Percentiles rank a stretch among this genome's conserved stretches.
These are phyloP conservation scores for Trematomus bernacchii DNA, from an alignment of 2,797 vertebrate species.

Conservation along the genomic window DNA sequence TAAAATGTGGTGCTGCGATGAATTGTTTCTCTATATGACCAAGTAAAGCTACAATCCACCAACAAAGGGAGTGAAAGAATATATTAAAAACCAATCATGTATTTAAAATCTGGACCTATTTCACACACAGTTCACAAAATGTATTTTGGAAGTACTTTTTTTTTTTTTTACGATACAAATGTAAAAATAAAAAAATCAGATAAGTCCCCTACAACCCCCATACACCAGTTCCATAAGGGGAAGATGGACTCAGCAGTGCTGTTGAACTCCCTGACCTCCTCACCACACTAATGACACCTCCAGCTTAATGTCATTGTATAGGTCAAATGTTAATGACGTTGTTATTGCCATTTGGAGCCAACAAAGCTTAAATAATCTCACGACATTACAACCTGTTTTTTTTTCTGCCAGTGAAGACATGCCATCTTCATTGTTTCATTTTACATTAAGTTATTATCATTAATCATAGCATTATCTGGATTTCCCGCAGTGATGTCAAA, in stretches of 20 bases:
- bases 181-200: neutral
- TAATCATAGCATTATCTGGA: slow-evolving; percentile 1
- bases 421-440: neutral
- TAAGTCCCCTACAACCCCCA: neutral
- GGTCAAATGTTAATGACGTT: neutral
- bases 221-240: neutral
- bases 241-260: neutral
- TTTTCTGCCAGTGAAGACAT: neutral
- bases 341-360: neutral
- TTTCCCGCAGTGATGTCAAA: slow-evolving; percentile 29
- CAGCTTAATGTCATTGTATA: neutral
- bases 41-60: too few relatives aligned
- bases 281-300: neutral
- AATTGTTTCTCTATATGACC: too few relatives aligned
- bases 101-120: too few relatives aligned
- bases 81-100: too few relatives aligned
- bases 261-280: neutral
- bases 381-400: neutral
- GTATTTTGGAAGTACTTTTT: too few relatives aligned
- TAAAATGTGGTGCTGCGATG: too few relatives aligned
- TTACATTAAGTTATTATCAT: neutral
- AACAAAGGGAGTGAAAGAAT: too few relatives aligned
- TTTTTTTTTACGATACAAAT: too few relatives aligned
- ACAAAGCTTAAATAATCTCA: neutral
- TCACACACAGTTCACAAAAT: too few relatives aligned